Conservation (phyloP, 2,888 invertebrate genomes). For the Alcis repandata region DNA sequence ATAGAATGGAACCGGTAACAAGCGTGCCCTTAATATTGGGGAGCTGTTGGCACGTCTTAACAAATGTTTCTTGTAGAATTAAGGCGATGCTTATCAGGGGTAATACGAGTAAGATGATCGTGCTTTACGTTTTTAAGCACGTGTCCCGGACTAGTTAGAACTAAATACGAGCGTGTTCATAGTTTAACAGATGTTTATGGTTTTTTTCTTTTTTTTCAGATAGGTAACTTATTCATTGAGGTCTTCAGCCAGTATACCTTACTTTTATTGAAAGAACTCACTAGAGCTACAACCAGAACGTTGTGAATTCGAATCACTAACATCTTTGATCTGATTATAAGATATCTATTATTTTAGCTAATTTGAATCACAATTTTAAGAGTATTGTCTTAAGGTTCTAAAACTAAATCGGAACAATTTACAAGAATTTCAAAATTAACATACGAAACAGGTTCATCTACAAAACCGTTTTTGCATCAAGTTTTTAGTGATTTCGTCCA, state of each 20-base stretch:
- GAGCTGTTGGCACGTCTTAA: constrained; percentile 65
- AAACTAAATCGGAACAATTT: neutral
- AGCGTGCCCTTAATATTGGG: constrained; percentile 81
- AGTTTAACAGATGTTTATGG: neutral
- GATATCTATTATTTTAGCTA: neutral
- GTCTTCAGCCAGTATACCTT: no score
- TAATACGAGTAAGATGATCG: constrained; percentile 76
- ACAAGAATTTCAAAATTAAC: neutral
- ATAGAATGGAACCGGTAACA: constrained; percentile 65
- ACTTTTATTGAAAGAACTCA: no score
- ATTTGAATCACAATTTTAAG: no score
- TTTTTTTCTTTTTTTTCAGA: neutral
- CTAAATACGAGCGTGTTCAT: constrained; percentile 51
- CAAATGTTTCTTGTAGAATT: constrained; percentile 82
- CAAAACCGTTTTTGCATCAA: neutral
- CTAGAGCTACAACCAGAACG: no score
- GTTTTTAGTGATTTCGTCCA: neutral
- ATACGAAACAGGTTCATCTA: neutral
- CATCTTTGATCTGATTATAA: no score
- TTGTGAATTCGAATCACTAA: no score
- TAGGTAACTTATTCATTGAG: no score
- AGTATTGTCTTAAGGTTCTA: neutral
- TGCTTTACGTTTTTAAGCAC: constrained; percentile 51
- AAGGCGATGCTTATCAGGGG: constrained; percentile 79
- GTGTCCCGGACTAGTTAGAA: constrained; percentile 80